Conservation (phyloP, 2,113 vertebrate species). For the Channa argus region DNA sequence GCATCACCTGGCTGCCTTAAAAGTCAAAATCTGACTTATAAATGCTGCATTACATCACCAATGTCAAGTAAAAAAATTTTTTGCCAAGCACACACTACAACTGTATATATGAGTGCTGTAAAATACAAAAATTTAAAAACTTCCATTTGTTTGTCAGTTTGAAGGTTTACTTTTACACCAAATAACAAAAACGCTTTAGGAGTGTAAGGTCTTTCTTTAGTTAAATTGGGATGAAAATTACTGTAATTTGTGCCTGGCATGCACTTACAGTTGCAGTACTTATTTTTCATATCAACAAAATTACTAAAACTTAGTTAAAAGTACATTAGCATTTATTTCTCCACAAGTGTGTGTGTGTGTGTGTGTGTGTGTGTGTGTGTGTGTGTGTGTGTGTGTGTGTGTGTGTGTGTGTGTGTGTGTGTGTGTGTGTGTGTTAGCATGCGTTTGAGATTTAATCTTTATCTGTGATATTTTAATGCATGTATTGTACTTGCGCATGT, state of each 20-base stretch:
- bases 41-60: conserved; percentile 52
- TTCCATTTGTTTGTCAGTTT: conserved; percentile 32
- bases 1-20: conserved; percentile 65
- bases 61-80: conserved; percentile 28
- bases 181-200: not conserved
- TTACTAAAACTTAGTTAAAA: not conserved
- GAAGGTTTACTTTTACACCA: conserved; percentile 7
- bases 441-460: too few species aligned
- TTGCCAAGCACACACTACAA: conserved; percentile 25
- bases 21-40: too few species aligned
- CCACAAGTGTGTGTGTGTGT: not conserved
- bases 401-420: too few species aligned
- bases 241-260: not conserved
- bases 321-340: too few species aligned
- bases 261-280: not conserved
- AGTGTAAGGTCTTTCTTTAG: conserved; percentile 8
- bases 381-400: not conserved
- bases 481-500: conserved; percentile 27
- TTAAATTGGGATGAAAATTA: not conserved
- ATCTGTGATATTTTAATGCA: conserved; percentile 1
- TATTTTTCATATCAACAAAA: conserved; percentile 1
- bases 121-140: conserved; percentile 34
- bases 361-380: not conserved
- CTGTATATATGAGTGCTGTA: conserved; percentile 41
- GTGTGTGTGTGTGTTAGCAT: too few species aligned